A percentile compares a stretch with the other conserved stretches of the same genome.
These are phyloP conservation scores for Enteromius unitaeniatus DNA, from an alignment of 2,797 vertebrate species.

Conservation along the genomic window DNA sequence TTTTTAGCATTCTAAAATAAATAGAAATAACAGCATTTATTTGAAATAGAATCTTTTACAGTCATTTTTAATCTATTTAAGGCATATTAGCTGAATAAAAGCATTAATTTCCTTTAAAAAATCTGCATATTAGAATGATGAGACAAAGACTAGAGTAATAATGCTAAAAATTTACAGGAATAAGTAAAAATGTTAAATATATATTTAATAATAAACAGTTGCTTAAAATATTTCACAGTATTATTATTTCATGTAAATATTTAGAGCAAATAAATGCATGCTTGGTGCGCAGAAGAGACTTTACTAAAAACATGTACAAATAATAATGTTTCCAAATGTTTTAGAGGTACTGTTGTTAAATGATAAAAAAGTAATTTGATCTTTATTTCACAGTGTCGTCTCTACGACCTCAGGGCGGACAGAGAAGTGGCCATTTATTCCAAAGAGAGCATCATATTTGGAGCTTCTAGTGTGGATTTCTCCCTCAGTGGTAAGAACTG, in stretches of 20 bases:
- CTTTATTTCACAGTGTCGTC: slow-evolving; percentile 85
- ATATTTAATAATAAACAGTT: no score
- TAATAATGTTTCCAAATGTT: neutral
- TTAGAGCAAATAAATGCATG: neutral
- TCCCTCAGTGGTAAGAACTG: slow-evolving; percentile 91
- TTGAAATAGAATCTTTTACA: neutral
- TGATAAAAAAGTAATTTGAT: neutral
- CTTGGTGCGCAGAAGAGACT: neutral
- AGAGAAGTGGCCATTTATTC: slow-evolving; percentile 98
- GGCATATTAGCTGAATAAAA: neutral
- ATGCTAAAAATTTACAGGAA: no score
- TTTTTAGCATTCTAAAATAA: neutral
- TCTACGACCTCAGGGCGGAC: slow-evolving; percentile 96
- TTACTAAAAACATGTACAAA: neutral
- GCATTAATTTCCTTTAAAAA: no score
- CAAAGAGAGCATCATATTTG: slow-evolving; percentile 99
- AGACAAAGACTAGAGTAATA: neutral
- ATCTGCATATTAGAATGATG: neutral
- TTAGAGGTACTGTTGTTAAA: neutral
- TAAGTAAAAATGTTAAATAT: no score
- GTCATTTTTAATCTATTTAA: neutral
- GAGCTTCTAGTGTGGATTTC: slow-evolving; percentile 98
- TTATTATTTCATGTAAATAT: no score
- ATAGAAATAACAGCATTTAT: neutral
- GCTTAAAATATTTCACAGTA: no score